Conservation (phyloP, 2,113 vertebrate species). For the Tyrannus savana region DNA sequence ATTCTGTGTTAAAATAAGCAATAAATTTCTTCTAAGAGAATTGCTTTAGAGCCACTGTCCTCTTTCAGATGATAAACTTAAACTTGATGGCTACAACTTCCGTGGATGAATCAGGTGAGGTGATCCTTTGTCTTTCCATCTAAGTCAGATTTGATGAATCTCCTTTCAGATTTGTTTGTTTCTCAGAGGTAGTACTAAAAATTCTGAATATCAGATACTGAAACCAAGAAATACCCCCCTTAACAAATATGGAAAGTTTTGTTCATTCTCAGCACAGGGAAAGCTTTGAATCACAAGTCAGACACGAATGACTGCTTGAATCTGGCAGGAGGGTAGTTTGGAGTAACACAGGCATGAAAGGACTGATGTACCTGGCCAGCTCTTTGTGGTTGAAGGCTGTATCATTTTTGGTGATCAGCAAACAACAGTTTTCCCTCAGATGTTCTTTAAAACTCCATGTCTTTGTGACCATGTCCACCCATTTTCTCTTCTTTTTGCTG, state of each 20-base stretch:
- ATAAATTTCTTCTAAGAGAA: not conserved
- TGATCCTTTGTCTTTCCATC: not conserved
- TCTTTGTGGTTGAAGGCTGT: not conserved
- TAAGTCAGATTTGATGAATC: not conserved
- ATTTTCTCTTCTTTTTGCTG: not conserved
- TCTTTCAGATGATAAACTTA: not conserved
- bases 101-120: not conserved
- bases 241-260: not conserved
- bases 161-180: not conserved
- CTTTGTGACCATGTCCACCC: not conserved
- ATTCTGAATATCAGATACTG: not conserved
- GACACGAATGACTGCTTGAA: not conserved
- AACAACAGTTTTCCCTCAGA: not conserved
- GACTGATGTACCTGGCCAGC: not conserved
- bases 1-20: not conserved
- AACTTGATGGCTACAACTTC: not conserved
- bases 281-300: rapidly evolving
- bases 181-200: not conserved
- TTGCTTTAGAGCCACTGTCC: not conserved
- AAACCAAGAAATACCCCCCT: not conserved
- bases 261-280: not conserved
- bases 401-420: not conserved
- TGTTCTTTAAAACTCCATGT: not conserved
- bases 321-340: not conserved
- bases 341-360: not conserved